Base-by-base conservation (phyloP, 2,888 invertebrate species). In the Malthinus flaveolus region DNA sequence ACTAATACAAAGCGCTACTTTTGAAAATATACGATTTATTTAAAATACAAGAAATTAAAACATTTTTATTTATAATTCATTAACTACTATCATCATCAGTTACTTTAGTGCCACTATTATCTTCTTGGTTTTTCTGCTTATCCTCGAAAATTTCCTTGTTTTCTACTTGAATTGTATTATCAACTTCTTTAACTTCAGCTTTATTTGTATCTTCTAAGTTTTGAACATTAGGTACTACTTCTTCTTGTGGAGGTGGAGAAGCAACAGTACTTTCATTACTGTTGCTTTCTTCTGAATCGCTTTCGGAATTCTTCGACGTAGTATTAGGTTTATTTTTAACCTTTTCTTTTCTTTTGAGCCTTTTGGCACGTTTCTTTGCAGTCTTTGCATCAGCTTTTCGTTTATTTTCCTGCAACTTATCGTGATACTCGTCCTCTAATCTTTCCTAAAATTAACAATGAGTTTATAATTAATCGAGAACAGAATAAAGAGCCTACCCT, bases 291-390 rank as follows among this genome's bases (percentile, higher is more conserved):
- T 58, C 67, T 59, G 46, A 73, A 68, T 64, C 69, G 67, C 64
- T 68, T 59, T 59, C 65, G 59, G 67, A 75, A 55, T 64, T 49
- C 68, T 72, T 44, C 71, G 72, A 33, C 59, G 66, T 66, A 80
- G 81, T n/a, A 74, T 66, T 64, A 76, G 23, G 23, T 23, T 23
- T 23, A 23, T 5, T 23, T 23, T 23, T 23, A 23, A 5, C 23
- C 23, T 23, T 23, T 23, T 23, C 23, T 73, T 92, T 94, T 73
- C 85, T 90, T 74, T 91, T 93, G 55, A 89, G 74, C 49, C 97
- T 84, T 75, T 97, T 98, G 0, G 91, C 91, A 67, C 97, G 83
- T 75, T 95, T 97, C 73, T 96, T 97, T 0, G 93, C 93, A 3
- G 96, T 96, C 73, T 84, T 86, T 70, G 89, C 87, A 66, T 93